Conservation (phyloP, 2,113 vertebrate genomes). For the Amazona vittata region DNA sequence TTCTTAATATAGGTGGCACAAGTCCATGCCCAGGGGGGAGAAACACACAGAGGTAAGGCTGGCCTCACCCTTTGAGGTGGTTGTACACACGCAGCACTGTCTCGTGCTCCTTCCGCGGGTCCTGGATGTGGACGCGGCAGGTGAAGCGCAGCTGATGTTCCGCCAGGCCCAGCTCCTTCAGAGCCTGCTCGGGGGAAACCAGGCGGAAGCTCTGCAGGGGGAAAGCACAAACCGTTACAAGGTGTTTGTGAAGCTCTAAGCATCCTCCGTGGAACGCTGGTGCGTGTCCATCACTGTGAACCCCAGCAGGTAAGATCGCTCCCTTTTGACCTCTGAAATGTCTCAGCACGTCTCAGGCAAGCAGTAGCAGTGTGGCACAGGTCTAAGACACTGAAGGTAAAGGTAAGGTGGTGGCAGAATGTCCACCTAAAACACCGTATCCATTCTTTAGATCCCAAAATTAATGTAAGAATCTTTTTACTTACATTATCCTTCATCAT, state of each 20-base stretch:
- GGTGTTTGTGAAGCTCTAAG: background rate
- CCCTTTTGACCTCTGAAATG: accelerated
- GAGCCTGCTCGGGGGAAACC: slow-evolving; percentile 91
- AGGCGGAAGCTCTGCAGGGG: slow-evolving; percentile 85
- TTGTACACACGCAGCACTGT: slow-evolving; percentile 85
- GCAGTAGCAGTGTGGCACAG: accelerated
- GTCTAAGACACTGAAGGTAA: background rate
- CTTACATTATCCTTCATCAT: slow-evolving; percentile 97
- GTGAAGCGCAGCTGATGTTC: slow-evolving; percentile 97
- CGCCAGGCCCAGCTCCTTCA: slow-evolving; percentile 92
- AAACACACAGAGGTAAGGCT: accelerated
- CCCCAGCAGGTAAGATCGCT: accelerated
- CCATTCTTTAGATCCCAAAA: background rate
- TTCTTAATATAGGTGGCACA: background rate
- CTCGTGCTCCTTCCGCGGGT: slow-evolving; percentile 89
- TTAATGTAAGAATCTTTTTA: background rate
- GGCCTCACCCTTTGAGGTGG: slow-evolving; percentile 86
- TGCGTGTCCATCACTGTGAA: accelerated
- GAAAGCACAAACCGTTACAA: background rate
- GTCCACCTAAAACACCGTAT: accelerated
- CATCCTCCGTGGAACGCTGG: background rate
- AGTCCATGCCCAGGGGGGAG: accelerated
- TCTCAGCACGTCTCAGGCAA: accelerated
- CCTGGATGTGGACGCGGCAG: slow-evolving; percentile 91
- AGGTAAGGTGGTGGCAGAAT: accelerated